A percentile compares a stretch with the other conserved stretches of the same genome.
Conservation (phyloP, 2,797 vertebrate genomes). For the Fundulus diaphanus region DNA sequence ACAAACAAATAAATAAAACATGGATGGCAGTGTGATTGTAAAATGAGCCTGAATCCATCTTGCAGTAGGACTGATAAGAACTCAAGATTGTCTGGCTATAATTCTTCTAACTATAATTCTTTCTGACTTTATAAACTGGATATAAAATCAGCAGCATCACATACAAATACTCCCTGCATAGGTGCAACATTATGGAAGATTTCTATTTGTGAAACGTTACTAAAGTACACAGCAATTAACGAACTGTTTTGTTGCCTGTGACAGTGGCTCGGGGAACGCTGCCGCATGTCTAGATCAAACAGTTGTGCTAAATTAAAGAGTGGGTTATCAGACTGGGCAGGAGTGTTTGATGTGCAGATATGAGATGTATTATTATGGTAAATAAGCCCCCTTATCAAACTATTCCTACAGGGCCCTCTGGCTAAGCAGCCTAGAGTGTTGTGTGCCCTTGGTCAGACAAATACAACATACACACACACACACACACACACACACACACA, state of each 20-base stretch:
- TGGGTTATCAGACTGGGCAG: slow-evolving; percentile 71
- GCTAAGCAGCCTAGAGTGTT: slow-evolving; percentile 53
- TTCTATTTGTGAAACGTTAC: slow-evolving; percentile 62
- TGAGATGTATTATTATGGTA: slow-evolving; percentile 76
- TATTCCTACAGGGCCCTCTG: slow-evolving; percentile 62
- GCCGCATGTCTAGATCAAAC: slow-evolving; percentile 70
- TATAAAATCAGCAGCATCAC: not conserved
- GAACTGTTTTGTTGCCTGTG: slow-evolving; percentile 61
- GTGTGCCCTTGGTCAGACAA: slow-evolving; percentile 63
- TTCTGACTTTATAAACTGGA: not conserved
- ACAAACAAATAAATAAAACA: no score
- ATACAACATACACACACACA: slow-evolving; percentile 16
- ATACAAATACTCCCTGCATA: slow-evolving; percentile 12
- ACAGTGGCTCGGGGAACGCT: slow-evolving; percentile 65
- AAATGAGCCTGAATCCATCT: no score
- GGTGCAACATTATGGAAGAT: slow-evolving; percentile 48
- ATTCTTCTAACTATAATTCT: no score
- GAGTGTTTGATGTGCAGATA: slow-evolving; percentile 76
- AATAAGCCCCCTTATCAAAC: slow-evolving; percentile 70
- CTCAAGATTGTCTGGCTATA: not conserved
- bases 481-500: slow-evolving; percentile 4
- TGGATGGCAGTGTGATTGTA: no score
- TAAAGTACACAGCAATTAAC: slow-evolving; percentile 73
- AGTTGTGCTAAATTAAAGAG: slow-evolving; percentile 71
- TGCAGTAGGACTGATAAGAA: no score